Evolutionary conservation across 2,113 vertebrate genomes (phyloP).

Genomic region (Ailurus styani): DNA sequence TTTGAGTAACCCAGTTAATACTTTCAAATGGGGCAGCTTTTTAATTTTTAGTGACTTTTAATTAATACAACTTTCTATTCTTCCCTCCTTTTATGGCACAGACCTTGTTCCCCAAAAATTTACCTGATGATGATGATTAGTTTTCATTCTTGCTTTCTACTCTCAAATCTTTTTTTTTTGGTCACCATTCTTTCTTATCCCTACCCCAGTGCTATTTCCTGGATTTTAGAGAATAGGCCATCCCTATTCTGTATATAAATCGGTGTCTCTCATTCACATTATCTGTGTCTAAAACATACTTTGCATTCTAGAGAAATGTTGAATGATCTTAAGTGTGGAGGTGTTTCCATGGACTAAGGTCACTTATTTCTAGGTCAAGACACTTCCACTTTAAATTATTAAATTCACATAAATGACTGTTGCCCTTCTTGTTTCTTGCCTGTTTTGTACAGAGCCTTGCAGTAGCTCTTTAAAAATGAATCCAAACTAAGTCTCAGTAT

Average conservation of each 20-base stretch:
- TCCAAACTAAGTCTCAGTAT: not conserved
- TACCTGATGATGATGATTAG: not conserved
- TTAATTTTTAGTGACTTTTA: not conserved
- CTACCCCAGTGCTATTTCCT: not conserved
- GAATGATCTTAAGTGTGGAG: not conserved
- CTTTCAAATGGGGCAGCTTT: constrained; percentile 23
- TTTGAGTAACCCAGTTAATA: constrained; percentile 28
- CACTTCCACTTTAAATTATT: not conserved
- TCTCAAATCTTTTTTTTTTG: not conserved
- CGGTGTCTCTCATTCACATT: not conserved
- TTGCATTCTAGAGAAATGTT: not conserved
- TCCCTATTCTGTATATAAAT: not conserved
- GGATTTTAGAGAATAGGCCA: not conserved
- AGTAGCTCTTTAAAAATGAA: not conserved
- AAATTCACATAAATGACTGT: not conserved
- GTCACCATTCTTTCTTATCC: not conserved
- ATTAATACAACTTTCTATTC: not conserved
- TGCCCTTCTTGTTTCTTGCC: not conserved
- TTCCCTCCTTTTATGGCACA: not conserved
- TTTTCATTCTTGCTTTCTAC: not conserved
- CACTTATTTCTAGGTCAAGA: not conserved
- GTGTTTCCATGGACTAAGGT: not conserved
- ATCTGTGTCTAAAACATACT: not conserved
- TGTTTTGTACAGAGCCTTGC: not conserved
- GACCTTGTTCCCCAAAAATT: not conserved